These are phyloP conservation scores for Globodera ellingtonae DNA, from an alignment of 1,140 invertebrate genomes.

Conservation along the genomic window DNA sequence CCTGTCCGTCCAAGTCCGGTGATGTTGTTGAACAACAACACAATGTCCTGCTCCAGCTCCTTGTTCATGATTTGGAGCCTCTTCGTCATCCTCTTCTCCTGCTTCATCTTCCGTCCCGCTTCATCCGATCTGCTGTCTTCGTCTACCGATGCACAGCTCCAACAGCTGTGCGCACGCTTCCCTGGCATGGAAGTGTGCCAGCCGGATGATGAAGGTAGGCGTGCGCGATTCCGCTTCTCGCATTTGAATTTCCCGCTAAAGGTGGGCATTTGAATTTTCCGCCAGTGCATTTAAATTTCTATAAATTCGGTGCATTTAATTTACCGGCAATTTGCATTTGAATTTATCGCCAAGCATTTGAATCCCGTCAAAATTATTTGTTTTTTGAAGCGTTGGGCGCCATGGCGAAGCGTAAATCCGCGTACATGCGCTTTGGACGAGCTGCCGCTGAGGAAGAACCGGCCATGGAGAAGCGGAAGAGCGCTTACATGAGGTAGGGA, in stretches of 20 bases:
- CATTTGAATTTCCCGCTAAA: too few relatives aligned
- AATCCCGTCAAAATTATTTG: too few relatives aligned
- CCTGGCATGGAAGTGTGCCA: not conserved
- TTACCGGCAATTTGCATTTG: too few relatives aligned
- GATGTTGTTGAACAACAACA: not conserved
- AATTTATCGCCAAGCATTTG: too few relatives aligned
- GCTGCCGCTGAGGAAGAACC: conserved; percentile 22
- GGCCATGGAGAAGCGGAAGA: conserved; percentile 38
- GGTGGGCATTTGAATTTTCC: not conserved
- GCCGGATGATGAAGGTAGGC: not conserved
- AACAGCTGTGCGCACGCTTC: conserved; percentile 14
- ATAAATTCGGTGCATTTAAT: too few relatives aligned
- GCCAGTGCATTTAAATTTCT: not conserved
- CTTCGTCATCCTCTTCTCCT: not conserved
- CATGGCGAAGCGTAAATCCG: conserved; percentile 38
- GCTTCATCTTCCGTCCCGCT: not conserved
- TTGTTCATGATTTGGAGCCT: not conserved
- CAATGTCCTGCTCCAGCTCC: not conserved
- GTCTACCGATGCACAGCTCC: not conserved
- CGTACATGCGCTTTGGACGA: conserved; percentile 42
- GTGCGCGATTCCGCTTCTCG: too few relatives aligned
- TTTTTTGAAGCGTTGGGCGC: too few relatives aligned
- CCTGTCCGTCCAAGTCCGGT: too few relatives aligned
- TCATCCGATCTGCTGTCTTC: not conserved
- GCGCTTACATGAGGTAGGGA: conserved; percentile 39